Conservation (phyloP, 1,140 invertebrate genomes). For the Mamestra configurata region DNA sequence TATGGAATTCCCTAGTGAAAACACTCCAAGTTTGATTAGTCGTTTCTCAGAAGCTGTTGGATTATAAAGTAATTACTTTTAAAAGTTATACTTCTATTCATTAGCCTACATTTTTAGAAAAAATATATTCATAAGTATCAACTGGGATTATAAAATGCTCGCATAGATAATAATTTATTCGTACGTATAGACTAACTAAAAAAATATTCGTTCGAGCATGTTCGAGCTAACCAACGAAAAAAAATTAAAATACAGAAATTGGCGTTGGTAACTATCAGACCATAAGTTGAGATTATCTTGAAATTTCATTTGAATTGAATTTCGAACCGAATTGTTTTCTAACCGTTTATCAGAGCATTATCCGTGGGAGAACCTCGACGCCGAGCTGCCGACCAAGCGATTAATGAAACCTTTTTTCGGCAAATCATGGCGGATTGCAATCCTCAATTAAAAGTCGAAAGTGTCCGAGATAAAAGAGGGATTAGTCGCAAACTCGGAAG, state of each 20-base stretch:
- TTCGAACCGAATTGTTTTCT: slow-evolving; percentile 53
- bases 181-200: no score
- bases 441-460: slow-evolving; percentile 44
- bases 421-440: slow-evolving; percentile 17
- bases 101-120: background rate
- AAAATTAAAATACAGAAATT: background rate
- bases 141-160: no score
- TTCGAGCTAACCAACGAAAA: background rate
- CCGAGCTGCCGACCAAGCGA: slow-evolving; percentile 20
- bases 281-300: slow-evolving; percentile 32
- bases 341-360: slow-evolving; percentile 51
- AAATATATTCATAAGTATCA: no score
- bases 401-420: slow-evolving; percentile 47
- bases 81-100: no score
- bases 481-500: slow-evolving; percentile 34
- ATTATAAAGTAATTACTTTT: background rate
- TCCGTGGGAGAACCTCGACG: slow-evolving; percentile 21
- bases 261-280: background rate
- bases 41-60: background rate
- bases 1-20: slow-evolving; percentile 9
- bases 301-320: slow-evolving; percentile 54
- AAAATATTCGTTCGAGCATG: no score
- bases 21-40: slow-evolving; percentile 3
- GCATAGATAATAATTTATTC: no score
- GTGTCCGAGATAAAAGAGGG: slow-evolving; percentile 15